Evolutionary conservation across 64 coral and sea anemone species (phyloP).

Genomic region (Acropora tenuis): DNA sequence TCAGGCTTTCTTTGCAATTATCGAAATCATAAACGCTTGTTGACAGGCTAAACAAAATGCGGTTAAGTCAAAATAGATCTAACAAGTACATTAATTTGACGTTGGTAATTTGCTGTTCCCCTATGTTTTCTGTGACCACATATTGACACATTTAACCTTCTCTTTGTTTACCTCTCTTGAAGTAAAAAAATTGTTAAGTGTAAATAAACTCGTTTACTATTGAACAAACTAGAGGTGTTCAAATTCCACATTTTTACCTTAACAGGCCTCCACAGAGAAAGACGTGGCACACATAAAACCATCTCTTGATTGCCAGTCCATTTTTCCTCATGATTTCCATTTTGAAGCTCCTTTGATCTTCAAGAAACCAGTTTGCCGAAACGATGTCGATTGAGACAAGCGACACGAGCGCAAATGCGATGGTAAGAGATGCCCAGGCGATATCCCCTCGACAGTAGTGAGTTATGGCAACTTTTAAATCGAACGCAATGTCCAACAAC

Average conservation of each 20-base stretch:
- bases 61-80: too few species aligned
- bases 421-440: constrained; percentile 15
- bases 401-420: constrained; percentile 17
- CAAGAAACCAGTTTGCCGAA: constrained; percentile 29
- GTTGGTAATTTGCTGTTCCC: too few species aligned
- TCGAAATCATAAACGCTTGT: too few species aligned
- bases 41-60: too few species aligned
- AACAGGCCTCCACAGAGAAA: constrained; percentile 27
- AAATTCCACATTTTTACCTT: not conserved
- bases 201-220: too few species aligned
- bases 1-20: too few species aligned
- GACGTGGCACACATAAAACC: constrained; percentile 18
- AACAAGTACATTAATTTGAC: too few species aligned
- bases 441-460: constrained; percentile 4
- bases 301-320: constrained; percentile 18
- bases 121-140: too few species aligned
- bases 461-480: constrained; percentile 4
- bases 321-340: constrained; percentile 27
- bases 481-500: constrained; percentile 4
- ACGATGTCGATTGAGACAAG: constrained; percentile 27
- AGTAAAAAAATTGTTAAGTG: too few species aligned
- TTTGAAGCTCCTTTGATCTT: constrained; percentile 26
- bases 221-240: not conserved
- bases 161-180: too few species aligned
- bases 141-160: too few species aligned